A percentile compares a stretch with the other conserved stretches of the same genome.
Conservation (phyloP, 2,113 vertebrate genomes). For the Oceanodroma tethys region DNA sequence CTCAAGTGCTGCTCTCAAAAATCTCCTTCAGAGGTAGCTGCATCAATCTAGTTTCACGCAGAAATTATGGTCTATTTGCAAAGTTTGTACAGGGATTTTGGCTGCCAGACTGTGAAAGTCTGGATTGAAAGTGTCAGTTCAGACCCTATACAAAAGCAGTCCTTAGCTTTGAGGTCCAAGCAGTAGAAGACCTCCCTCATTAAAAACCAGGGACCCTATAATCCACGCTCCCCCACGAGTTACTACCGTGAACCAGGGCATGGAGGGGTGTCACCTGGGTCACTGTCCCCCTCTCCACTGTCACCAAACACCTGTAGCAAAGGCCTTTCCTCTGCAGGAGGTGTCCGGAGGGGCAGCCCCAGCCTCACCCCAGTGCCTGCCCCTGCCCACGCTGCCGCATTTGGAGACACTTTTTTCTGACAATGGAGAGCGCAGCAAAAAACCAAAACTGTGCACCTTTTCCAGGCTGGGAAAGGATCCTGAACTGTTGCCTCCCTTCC, state of each 20-base stretch:
- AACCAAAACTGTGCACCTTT: not conserved
- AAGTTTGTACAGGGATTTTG: not conserved
- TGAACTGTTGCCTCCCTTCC: not conserved
- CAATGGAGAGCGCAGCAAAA: not conserved
- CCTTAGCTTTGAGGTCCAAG: not conserved
- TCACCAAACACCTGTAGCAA: not conserved
- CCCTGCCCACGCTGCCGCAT: not conserved
- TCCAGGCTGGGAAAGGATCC: not conserved
- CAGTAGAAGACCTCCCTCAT: not conserved
- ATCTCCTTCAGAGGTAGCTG: not conserved
- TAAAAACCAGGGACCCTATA: not conserved
- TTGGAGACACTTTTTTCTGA: not conserved
- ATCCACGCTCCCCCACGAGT: fast-evolving
- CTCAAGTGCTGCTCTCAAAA: not conserved
- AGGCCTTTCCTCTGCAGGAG: not conserved
- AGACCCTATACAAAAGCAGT: not conserved
- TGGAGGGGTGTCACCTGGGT: not conserved
- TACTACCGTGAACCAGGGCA: not conserved
- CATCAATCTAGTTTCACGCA: not conserved
- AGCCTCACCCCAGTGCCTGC: not conserved
- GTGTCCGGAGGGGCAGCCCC: not conserved
- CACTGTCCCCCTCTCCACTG: not conserved
- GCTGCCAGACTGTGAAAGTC: not conserved
- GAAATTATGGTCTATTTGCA: not conserved
- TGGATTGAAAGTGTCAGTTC: not conserved